Evolutionary conservation across 2,888 invertebrate species (phyloP).

Genomic region (Cynaeus angustus): DNA sequence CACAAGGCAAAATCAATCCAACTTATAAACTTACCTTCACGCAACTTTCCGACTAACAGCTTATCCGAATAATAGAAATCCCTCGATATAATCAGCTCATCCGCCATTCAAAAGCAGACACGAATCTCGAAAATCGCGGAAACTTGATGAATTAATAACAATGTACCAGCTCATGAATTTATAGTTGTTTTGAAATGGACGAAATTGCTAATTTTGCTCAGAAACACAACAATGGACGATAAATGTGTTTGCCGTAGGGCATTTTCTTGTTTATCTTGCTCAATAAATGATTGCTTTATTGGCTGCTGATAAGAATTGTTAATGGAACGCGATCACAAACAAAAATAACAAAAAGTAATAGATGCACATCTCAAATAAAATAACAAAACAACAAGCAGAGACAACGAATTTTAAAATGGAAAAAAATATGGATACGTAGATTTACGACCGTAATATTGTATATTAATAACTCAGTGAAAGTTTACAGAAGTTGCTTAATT

Average conservation of each 20-base stretch:
- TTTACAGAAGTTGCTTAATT: too few species aligned
- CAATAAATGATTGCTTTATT: slow-evolving; percentile 26
- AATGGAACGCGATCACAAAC: slow-evolving; percentile 16
- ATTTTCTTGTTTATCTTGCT: slow-evolving; percentile 18
- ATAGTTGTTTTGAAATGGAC: slow-evolving; percentile 2
- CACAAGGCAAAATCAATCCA: slow-evolving; percentile 28
- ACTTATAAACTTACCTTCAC: slow-evolving; percentile 40
- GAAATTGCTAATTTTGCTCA: slow-evolving; percentile 1
- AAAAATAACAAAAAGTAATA: slow-evolving; percentile 9
- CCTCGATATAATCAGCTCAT: slow-evolving; percentile 26
- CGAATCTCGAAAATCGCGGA: slow-evolving; percentile 6
- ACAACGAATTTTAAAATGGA: too few species aligned
- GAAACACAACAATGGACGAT: neutral
- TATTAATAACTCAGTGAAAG: too few species aligned
- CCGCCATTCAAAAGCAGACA: slow-evolving; percentile 13
- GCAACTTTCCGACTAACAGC: slow-evolving; percentile 32
- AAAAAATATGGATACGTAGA: too few species aligned
- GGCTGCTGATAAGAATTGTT: slow-evolving; percentile 26
- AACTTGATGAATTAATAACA: slow-evolving; percentile 23
- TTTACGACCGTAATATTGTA: too few species aligned
- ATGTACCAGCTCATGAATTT: slow-evolving; percentile 5
- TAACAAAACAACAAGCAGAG: slow-evolving; percentile 4
- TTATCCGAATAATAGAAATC: slow-evolving; percentile 23
- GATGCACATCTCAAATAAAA: slow-evolving; percentile 13
- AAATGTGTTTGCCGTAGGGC: neutral